These are phyloP conservation scores for Siderastrea siderea DNA, from an alignment of 92 coral and sea anemone species.

Conservation along the genomic window DNA sequence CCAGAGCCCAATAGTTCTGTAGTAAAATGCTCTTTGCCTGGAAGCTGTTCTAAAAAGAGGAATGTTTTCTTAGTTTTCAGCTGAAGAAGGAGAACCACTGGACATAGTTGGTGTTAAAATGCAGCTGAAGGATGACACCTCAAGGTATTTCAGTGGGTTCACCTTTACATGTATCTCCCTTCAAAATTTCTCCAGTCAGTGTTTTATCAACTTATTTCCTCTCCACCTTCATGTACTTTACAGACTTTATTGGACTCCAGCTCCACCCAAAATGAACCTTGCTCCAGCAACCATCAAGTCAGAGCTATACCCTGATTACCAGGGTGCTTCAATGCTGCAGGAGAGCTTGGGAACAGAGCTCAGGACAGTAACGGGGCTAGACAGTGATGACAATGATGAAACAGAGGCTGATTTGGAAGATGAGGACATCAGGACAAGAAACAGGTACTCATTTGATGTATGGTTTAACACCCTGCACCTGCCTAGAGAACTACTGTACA, in stretches of 20 bases:
- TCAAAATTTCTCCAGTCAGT: not conserved
- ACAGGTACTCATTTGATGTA: slow-evolving; percentile 62
- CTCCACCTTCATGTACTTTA: not conserved
- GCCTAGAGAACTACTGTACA: not conserved
- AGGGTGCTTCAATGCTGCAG: slow-evolving; percentile 84
- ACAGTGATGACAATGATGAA: slow-evolving; percentile 85
- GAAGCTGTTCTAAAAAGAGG: too few relatives aligned
- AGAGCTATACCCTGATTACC: slow-evolving; percentile 91
- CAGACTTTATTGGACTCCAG: slow-evolving; percentile 99
- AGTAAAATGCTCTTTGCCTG: too few relatives aligned
- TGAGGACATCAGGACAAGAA: slow-evolving; percentile 67
- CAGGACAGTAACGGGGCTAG: slow-evolving; percentile 66
- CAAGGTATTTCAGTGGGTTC: slow-evolving; percentile 60
- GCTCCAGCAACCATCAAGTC: slow-evolving; percentile 84
- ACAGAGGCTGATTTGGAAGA: slow-evolving; percentile 66
- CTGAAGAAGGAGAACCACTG: slow-evolving; percentile 65
- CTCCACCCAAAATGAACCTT: slow-evolving; percentile 98
- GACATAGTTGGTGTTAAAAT: slow-evolving; percentile 81
- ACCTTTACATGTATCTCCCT: not conserved
- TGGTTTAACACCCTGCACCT: not conserved
- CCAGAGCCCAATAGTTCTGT: too few relatives aligned
- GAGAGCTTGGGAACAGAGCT: slow-evolving; percentile 89
- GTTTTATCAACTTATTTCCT: too few relatives aligned
- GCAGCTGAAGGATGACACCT: slow-evolving; percentile 89
- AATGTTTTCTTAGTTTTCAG: slow-evolving; percentile 69